Percentiles rank a stretch among this genome's conserved stretches.
phyloP scores from a whole-genome alignment of 2,797 vertebrate species.

The Remorina albescens region DNA sequence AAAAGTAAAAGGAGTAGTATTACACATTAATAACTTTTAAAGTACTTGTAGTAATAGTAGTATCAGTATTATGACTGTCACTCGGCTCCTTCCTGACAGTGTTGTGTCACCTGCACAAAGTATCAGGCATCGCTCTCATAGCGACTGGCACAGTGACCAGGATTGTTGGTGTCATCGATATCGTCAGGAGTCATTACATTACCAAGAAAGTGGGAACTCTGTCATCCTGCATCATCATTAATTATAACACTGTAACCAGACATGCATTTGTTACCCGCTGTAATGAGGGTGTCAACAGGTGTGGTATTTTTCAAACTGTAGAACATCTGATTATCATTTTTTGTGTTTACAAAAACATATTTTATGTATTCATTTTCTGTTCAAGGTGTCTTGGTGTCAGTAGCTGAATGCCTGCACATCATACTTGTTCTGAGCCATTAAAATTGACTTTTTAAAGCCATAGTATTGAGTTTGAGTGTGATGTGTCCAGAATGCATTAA shows the following conservation, averaged over 20 bases:
- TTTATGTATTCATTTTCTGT: background rate
- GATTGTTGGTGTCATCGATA: constrained; percentile 28
- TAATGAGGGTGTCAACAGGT: constrained; percentile 15
- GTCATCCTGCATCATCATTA: constrained; percentile 2
- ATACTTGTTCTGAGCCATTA: constrained; percentile 8
- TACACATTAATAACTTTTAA: background rate
- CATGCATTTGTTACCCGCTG: background rate
- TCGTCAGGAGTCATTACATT: constrained; percentile 32
- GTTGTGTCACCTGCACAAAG: constrained; percentile 32
- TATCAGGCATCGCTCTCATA: constrained; percentile 48
- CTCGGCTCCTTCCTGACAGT: constrained; percentile 16
- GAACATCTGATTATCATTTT: too few species aligned
- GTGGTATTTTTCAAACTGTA: background rate
- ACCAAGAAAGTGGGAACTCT: background rate
- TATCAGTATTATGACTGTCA: background rate
- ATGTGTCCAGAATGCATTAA: constrained; percentile 32
- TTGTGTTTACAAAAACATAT: background rate
- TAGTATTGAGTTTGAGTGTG: constrained; percentile 2
- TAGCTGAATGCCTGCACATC: constrained; percentile 4
- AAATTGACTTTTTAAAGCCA: background rate
- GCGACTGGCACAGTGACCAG: constrained; percentile 24
- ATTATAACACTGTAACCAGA: background rate
- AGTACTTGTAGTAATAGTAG: background rate
- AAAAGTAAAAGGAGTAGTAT: background rate
- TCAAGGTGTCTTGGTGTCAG: background rate